Conservation (phyloP, 2,797 vertebrate species). For the Acipenser transmontanus region DNA sequence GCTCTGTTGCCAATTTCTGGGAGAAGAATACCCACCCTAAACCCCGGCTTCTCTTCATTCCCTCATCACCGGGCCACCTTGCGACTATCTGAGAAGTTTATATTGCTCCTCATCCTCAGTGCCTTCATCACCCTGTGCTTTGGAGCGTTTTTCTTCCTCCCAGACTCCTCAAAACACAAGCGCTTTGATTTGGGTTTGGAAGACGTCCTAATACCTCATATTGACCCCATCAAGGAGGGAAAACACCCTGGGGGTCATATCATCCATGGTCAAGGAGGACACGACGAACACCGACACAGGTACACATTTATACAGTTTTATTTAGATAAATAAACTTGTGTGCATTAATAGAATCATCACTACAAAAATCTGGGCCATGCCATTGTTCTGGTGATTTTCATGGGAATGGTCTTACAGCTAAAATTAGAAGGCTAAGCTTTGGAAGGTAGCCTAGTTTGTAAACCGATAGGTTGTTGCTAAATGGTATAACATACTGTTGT, state of each 20-base stretch:
- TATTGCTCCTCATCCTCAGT: constrained; percentile 97
- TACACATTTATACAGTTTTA: constrained; percentile 31
- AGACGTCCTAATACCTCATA: constrained; percentile 92
- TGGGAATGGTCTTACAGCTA: too few species aligned
- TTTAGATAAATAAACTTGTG: background rate
- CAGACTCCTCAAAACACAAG: constrained; percentile 96
- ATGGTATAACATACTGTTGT: background rate
- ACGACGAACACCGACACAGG: constrained; percentile 89
- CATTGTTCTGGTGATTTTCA: too few species aligned
- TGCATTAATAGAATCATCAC: too few species aligned
- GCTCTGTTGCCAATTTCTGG: constrained; percentile 90
- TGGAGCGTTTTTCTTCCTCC: constrained; percentile 96
- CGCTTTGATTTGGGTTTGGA: constrained; percentile 94
- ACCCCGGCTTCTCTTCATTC: constrained; percentile 82
- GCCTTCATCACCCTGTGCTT: constrained; percentile 98
- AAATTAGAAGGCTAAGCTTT: too few species aligned
- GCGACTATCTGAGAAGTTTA: constrained; percentile 96
- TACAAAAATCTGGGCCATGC: too few species aligned
- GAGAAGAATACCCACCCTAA: constrained; percentile 85
- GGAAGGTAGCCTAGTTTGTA: too few species aligned
- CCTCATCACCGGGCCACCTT: constrained; percentile 90
- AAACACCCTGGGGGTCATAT: constrained; percentile 73
- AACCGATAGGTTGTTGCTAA: too few species aligned
- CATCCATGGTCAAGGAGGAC: constrained; percentile 84
- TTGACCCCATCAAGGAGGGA: constrained; percentile 79